Base-by-base conservation (phyloP, 2,797 vertebrate genomes). In the Sebastiscus tertius region DNA sequence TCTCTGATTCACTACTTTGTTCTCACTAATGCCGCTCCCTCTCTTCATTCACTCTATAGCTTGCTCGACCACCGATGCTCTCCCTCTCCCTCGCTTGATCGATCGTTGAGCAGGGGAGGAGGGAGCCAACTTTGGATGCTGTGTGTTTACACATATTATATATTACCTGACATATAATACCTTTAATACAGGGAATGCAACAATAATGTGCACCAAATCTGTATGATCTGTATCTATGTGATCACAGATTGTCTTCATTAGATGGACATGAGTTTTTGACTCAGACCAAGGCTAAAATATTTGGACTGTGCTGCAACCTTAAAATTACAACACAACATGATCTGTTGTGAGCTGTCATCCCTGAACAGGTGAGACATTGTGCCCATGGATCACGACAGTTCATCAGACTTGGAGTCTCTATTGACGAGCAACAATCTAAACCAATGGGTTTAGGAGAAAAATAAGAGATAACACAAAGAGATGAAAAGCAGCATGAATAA, bases 401-500 rank as follows among this genome's bases (percentile, higher is more conserved):
- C 5, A 58, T 74, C 60, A 27, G 54, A 31, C 18, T 20, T 58
- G 58, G 9, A 49, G 65, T 80, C 22, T 24, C 6, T 36, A 56
- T 46, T 82, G 68, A 66, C 22, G 64, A 36, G 49, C n/a, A 26
- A 65, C 26, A 56, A 68, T 73, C 70, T 64, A 7, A 52, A 52
- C 22, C 49, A 54, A 7, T 66, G 56, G 52, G 63, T 87, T 81
- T 33, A 34, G 39, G 24, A 39, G 49, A 52, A 72, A 79, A 36
- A 83, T 49, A 74, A 60, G 33, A 60, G 46, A 79, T 18, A 61
- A 31, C 49, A 92, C 76, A 89, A 88, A 87, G 79, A 79, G 72
- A 88, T 81, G 75, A 88, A 85, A 89, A 83, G 82, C 49, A 87
- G 86, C 49, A 18, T 83, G 83, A 88, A 74, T 75, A 71, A 49